Percentiles rank a stretch among this genome's conserved stretches.
Conservation (phyloP, 2,113 vertebrate species). For the Clarias magur region DNA sequence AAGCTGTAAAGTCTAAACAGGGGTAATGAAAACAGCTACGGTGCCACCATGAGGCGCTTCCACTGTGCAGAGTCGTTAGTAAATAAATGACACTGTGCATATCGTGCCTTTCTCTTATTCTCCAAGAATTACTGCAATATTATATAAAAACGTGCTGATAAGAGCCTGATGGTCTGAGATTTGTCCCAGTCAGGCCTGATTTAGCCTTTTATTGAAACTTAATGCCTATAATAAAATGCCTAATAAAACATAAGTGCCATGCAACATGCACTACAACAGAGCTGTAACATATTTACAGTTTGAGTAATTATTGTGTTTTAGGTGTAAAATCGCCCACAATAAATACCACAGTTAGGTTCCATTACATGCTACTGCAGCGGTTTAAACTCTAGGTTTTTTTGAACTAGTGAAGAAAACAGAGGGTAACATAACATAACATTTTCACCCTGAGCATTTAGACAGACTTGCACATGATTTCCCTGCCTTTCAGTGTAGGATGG, state of each 20-base stretch:
- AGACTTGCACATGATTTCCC: no score
- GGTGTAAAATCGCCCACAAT: neutral
- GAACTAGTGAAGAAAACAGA: neutral
- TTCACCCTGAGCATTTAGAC: no score
- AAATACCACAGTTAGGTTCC: neutral
- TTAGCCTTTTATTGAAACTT: neutral
- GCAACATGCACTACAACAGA: neutral
- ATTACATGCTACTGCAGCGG: neutral
- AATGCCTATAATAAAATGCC: neutral
- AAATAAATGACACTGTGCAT: conserved; percentile 9
- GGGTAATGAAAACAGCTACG: conserved; percentile 43
- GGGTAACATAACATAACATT: neutral
- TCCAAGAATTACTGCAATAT: neutral
- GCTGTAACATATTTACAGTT: conserved; percentile 22
- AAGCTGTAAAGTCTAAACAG: conserved; percentile 37
- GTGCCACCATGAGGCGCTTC: conserved; percentile 21
- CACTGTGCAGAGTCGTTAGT: neutral
- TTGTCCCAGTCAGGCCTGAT: neutral
- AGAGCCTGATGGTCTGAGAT: neutral
- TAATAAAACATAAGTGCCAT: neutral
- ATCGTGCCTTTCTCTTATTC: neutral
- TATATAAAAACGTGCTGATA: neutral
- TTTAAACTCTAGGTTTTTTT: neutral
- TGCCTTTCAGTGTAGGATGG: no score
- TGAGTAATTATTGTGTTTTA: neutral